A percentile compares a stretch with the other conserved stretches of the same genome.
Conservation (phyloP, 2,113 vertebrate species). For the Pterocles burchelli region DNA sequence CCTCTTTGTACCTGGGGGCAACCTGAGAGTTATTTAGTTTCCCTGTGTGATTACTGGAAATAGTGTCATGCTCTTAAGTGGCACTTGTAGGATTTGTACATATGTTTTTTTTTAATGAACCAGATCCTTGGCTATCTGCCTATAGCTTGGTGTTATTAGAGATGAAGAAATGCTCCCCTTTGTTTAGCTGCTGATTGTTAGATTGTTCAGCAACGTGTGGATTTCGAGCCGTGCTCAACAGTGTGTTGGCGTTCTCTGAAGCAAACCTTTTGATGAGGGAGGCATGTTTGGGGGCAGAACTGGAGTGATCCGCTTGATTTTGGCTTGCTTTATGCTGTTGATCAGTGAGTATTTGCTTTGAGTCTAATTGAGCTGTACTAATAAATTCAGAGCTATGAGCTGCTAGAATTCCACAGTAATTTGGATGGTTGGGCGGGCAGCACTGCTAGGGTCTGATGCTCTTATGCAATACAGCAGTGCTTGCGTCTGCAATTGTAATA, state of each 20-base stretch:
- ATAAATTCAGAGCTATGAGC: neutral
- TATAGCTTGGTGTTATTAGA: neutral
- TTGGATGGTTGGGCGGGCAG: neutral
- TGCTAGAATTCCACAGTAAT: neutral
- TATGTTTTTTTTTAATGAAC: neutral
- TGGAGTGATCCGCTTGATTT: neutral
- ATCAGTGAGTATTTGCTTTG: neutral
- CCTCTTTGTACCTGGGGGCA: neutral
- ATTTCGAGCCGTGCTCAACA: neutral
- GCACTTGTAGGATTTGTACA: neutral
- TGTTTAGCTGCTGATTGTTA: neutral
- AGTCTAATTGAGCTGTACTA: neutral
- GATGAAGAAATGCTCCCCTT: neutral
- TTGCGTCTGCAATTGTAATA: neutral
- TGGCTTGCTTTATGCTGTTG: neutral
- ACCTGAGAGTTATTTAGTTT: neutral
- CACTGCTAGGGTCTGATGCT: neutral
- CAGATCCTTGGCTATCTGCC: neutral
- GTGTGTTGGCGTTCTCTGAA: neutral
- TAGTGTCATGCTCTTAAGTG: neutral
- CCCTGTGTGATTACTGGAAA: neutral
- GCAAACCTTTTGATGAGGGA: neutral
- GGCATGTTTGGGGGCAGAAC: neutral
- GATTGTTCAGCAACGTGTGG: neutral
- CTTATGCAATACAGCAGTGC: neutral